Evolutionary conservation across 2,797 vertebrate genomes (phyloP).

Genomic region (Platalea minor): DNA sequence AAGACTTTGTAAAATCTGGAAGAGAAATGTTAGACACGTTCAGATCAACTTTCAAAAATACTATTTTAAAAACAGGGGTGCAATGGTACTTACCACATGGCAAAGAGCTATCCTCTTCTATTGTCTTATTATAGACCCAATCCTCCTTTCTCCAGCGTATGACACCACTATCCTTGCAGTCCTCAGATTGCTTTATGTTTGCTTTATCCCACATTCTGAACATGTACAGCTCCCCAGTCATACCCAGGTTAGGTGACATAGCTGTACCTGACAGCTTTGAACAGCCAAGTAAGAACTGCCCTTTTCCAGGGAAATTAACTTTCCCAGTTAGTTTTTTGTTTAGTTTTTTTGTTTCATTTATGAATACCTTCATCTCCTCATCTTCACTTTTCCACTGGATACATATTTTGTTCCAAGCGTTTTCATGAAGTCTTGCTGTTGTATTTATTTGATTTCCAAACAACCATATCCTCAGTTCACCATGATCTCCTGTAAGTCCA

Average conservation of each 20-base stretch:
- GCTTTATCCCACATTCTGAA: conserved; percentile 73
- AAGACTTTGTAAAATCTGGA: not conserved
- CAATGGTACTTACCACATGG: conserved; percentile 62
- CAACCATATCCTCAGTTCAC: conserved; percentile 63
- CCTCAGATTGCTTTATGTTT: not conserved
- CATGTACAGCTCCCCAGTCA: conserved; percentile 72
- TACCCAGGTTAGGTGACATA: not conserved
- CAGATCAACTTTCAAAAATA: not conserved
- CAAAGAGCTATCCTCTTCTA: conserved; percentile 53
- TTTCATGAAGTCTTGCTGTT: not conserved
- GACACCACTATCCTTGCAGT: conserved; percentile 61
- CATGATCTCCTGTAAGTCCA: conserved; percentile 55
- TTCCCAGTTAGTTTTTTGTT: not conserved
- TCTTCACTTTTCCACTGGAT: conserved; percentile 61
- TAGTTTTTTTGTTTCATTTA: conserved; percentile 16
- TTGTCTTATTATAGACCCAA: conserved; percentile 52
- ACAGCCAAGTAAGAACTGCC: conserved; percentile 67
- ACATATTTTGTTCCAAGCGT: conserved; percentile 60
- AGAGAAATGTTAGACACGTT: not conserved
- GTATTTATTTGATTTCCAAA: conserved; percentile 52
- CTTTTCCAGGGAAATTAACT: conserved; percentile 35
- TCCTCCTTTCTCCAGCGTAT: conserved; percentile 65
- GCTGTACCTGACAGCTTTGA: not conserved
- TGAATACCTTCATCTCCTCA: conserved; percentile 53
- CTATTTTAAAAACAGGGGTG: not conserved